These are phyloP conservation scores for Oreochromis spilurus DNA, from an alignment of 2,113 vertebrate genomes.

Conservation along the genomic window DNA sequence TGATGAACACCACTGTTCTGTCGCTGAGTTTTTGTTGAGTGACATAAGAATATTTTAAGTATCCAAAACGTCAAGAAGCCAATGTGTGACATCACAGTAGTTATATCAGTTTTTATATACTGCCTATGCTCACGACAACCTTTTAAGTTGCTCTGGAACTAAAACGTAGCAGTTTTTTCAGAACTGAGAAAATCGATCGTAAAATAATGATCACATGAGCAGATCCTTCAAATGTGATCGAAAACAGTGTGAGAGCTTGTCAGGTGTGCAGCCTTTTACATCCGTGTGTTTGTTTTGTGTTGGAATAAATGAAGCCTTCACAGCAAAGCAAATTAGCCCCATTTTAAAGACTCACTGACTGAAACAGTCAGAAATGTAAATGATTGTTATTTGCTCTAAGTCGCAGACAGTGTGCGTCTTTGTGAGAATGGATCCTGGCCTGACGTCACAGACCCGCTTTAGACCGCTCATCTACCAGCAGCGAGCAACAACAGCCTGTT, in stretches of 20 bases:
- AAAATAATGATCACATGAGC: accelerated
- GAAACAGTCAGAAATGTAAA: background rate
- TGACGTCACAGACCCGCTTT: background rate
- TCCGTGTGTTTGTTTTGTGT: background rate
- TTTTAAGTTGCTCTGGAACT: background rate
- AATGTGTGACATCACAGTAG: background rate
- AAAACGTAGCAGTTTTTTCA: accelerated
- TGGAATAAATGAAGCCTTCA: background rate
- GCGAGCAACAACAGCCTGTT: background rate
- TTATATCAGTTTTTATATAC: background rate
- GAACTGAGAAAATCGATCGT: background rate
- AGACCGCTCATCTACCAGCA: background rate
- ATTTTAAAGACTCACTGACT: accelerated
- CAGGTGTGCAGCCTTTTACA: background rate
- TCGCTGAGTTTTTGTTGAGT: background rate
- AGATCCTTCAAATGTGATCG: background rate
- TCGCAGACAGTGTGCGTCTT: accelerated
- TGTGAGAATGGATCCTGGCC: background rate
- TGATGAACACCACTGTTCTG: accelerated
- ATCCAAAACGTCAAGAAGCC: background rate
- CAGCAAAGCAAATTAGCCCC: background rate
- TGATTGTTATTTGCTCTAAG: background rate
- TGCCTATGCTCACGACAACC: accelerated
- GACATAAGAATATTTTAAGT: background rate
- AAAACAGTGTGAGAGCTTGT: background rate